Percentiles rank a stretch among this genome's conserved stretches.
phyloP scores from a whole-genome alignment of 2,888 invertebrate genomes.

The Apamea sordens region DNA sequence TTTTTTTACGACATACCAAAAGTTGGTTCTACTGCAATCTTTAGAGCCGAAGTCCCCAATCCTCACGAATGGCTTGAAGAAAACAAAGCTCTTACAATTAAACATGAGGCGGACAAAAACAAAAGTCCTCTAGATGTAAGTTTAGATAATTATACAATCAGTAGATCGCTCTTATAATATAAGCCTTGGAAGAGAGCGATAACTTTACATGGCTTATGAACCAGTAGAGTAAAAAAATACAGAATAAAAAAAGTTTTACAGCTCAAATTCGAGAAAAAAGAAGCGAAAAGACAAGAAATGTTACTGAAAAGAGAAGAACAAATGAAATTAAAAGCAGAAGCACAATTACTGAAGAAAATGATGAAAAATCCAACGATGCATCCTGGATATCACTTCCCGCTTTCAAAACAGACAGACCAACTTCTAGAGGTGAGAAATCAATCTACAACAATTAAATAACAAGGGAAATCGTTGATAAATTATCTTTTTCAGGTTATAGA shows the following conservation, averaged over 20 bases:
- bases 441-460: neutral
- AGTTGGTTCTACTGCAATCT: slow-evolving; percentile 74
- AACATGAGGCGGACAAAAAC: slow-evolving; percentile 75
- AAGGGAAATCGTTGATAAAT: neutral
- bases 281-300: slow-evolving; percentile 72
- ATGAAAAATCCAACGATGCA: slow-evolving; percentile 83
- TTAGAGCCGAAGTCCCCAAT: slow-evolving; percentile 76
- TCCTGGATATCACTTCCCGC: slow-evolving; percentile 81
- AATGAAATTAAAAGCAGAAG: slow-evolving; percentile 73
- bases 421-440: slow-evolving; percentile 71
- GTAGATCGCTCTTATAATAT: neutral
- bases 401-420: slow-evolving; percentile 73
- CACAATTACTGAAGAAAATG: slow-evolving; percentile 75
- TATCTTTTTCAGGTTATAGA: slow-evolving; percentile 70
- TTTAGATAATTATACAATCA: slow-evolving; percentile 1
- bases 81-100: slow-evolving; percentile 72
- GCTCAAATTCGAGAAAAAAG: slow-evolving; percentile 74
- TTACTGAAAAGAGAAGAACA: slow-evolving; percentile 72
- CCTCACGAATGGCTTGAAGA: slow-evolving; percentile 80
- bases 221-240: neutral
- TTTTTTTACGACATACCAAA: slow-evolving; percentile 81
- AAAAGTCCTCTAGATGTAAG: slow-evolving; percentile 72
- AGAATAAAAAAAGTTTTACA: slow-evolving; percentile 45
- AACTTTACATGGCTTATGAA: neutral
- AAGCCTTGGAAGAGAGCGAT: neutral